A percentile compares a stretch with the other conserved stretches of the same genome.
These are phyloP conservation scores for Catostomus latipinnis DNA, from an alignment of 2,797 vertebrate genomes.

Conservation along the genomic window DNA sequence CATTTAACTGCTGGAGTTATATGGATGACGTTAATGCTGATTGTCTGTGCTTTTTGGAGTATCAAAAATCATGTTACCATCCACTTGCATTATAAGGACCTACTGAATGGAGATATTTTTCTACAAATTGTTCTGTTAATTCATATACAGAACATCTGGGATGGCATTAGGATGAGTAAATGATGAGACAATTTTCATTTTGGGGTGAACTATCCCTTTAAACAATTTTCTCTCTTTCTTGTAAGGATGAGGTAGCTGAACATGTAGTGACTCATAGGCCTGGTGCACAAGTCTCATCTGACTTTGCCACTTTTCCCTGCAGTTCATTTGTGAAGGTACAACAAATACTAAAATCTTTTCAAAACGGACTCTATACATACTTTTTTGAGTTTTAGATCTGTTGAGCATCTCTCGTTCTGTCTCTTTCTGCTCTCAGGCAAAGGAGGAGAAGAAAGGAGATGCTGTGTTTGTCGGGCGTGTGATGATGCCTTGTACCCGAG, in stretches of 20 bases:
- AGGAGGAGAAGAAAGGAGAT: constrained; percentile 85
- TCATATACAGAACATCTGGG: too few relatives aligned
- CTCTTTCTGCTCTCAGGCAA: constrained; percentile 75
- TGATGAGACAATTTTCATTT: too few relatives aligned
- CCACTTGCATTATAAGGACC: too few relatives aligned
- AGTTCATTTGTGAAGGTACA: constrained; percentile 86
- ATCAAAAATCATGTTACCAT: too few relatives aligned
- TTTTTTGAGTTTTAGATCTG: background rate
- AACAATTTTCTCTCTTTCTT: constrained; percentile 5
- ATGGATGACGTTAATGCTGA: too few relatives aligned
- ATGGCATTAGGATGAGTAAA: too few relatives aligned
- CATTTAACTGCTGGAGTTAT: too few relatives aligned
- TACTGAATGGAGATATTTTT: too few relatives aligned
- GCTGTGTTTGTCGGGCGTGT: constrained; percentile 85
- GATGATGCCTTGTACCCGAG: constrained; percentile 84
- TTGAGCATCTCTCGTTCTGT: background rate
- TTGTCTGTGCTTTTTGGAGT: too few relatives aligned
- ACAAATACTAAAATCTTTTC: background rate
- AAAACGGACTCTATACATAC: background rate
- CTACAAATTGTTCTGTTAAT: too few relatives aligned
- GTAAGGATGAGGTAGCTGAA: constrained; percentile 87
- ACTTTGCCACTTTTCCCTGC: constrained; percentile 90
- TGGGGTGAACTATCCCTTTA: too few relatives aligned
- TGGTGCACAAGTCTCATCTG: constrained; percentile 83
- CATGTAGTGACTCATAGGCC: constrained; percentile 85